These are phyloP conservation scores for Platycheirus rosarum DNA, from an alignment of 2,888 invertebrate genomes.

Conservation along the genomic window DNA sequence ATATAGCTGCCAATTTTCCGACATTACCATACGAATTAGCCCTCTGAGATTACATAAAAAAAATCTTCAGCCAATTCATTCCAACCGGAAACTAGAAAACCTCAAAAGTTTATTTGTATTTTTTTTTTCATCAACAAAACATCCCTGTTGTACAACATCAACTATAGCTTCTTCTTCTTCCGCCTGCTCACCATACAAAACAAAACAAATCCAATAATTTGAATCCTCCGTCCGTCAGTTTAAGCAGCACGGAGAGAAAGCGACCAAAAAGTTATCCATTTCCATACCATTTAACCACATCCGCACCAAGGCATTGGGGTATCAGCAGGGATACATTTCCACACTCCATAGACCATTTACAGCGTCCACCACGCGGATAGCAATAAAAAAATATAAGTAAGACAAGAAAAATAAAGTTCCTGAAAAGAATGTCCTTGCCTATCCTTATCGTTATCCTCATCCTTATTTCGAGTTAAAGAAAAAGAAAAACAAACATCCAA, in stretches of 20 bases:
- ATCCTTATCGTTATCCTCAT: slow-evolving; percentile 38
- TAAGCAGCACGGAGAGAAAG: slow-evolving; percentile 2
- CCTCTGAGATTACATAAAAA: slow-evolving; percentile 51
- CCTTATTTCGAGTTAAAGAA: slow-evolving; percentile 12
- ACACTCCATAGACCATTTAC: slow-evolving; percentile 62
- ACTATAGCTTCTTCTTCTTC: neutral
- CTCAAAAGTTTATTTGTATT: slow-evolving; percentile 25
- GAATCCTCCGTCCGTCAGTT: slow-evolving; percentile 63
- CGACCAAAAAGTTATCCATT: slow-evolving; percentile 52
- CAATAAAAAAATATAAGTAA: slow-evolving; percentile 19
- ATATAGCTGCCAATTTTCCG: slow-evolving; percentile 28
- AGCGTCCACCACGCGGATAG: slow-evolving; percentile 41
- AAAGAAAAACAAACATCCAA: slow-evolving; percentile 51
- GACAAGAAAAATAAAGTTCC: slow-evolving; percentile 47
- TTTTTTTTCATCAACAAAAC: neutral
- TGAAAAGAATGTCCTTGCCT: slow-evolving; percentile 54
- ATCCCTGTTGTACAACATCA: neutral
- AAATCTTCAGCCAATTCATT: slow-evolving; percentile 42
- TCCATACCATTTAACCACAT: slow-evolving; percentile 72
- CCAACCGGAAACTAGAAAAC: slow-evolving; percentile 26
- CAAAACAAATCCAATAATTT: slow-evolving; percentile 55
- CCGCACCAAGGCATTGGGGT: slow-evolving; percentile 56
- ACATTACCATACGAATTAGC: slow-evolving; percentile 69
- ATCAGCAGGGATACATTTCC: slow-evolving; percentile 27
- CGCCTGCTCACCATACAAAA: slow-evolving; percentile 19